Base-by-base conservation (phyloP, 2,113 vertebrate species). In the Empidonax traillii region DNA sequence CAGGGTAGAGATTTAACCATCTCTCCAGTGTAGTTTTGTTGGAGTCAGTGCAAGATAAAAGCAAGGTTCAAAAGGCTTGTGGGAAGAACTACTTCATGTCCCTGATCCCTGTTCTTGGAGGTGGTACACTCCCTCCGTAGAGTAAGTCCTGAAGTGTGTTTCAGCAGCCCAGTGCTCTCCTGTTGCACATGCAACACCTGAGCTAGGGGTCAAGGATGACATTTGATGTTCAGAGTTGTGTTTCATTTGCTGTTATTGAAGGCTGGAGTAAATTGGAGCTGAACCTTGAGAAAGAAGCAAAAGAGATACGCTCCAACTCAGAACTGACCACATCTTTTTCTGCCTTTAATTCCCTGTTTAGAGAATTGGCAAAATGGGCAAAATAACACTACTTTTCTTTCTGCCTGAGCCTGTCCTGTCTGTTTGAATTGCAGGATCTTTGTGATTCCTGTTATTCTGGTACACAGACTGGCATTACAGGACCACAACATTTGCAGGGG, bases 121-220 rank as follows among this genome's bases (percentile, higher is more conserved):
- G 33, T 67, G 47, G 14, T 33, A 9, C 1, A 0, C 10, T 85
- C 37, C 33, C 53, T 85, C 12, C 5, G 75, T 0, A 0, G 39
- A 22, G 13, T 14, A 12, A 55, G 11, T 77, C 41, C 35, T 67
- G 47, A 37, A 1, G 10, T n/a, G 55, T 47, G 25, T 53, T 62
- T 31, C 17, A 43, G 65, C 37, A 89, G 39, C 65, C n/a, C 17
- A 13, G 14, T 9, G 23, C 22, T 67, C 51, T 89, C 27, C 33
- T 65, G 5, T 33, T 75, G 41, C 61, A 71, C 11, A 1, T 81
- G n/a, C 14, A 44, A 15, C 44, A n/a, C 27, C 30, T 68, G 47
- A 49, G 47, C 61, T 65, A 27, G 18, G 69, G 44, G 30, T 75
- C 61, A 91, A 63, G 41, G 24, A 61, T 25, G 11, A 21, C 11